These are phyloP conservation scores for Caradrina clavipalpis DNA, from an alignment of 2,888 invertebrate species.

Conservation along the genomic window DNA sequence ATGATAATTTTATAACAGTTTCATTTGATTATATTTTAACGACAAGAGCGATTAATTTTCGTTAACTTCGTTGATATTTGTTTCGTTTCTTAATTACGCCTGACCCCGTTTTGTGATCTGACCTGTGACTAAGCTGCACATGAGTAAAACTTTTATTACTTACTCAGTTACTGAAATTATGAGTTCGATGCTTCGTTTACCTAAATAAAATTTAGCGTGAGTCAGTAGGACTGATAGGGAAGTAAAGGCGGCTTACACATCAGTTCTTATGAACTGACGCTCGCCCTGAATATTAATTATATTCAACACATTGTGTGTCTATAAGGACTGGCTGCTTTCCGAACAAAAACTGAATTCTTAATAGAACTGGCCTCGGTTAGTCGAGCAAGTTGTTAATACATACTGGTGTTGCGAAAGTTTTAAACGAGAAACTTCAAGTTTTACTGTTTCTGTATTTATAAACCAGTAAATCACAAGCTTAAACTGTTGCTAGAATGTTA, in stretches of 20 bases:
- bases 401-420: constrained; percentile 48
- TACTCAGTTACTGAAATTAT: constrained; percentile 8
- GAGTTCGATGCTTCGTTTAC: constrained; percentile 45
- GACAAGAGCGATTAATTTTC: constrained; percentile 25
- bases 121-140: constrained; percentile 16
- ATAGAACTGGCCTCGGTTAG: constrained; percentile 43
- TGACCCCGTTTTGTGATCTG: not conserved
- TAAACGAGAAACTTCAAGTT: constrained; percentile 51
- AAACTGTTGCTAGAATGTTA: constrained; percentile 51
- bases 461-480: constrained; percentile 47
- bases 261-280: constrained; percentile 75
- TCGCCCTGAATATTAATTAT: constrained; percentile 80
- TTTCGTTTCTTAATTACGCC: constrained; percentile 4
- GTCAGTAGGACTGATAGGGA: constrained; percentile 55
- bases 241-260: constrained; percentile 65
- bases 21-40: constrained; percentile 2
- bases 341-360: constrained; percentile 58
- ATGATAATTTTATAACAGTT: constrained; percentile 2
- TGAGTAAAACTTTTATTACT: constrained; percentile 9
- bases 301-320: constrained; percentile 55
- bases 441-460: constrained; percentile 49
- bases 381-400: constrained; percentile 30
- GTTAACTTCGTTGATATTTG: not conserved
- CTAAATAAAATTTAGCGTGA: constrained; percentile 42
- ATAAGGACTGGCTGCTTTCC: constrained; percentile 47